Conservation (phyloP, 2,113 vertebrate species). For the Cnemophilus loriae region DNA sequence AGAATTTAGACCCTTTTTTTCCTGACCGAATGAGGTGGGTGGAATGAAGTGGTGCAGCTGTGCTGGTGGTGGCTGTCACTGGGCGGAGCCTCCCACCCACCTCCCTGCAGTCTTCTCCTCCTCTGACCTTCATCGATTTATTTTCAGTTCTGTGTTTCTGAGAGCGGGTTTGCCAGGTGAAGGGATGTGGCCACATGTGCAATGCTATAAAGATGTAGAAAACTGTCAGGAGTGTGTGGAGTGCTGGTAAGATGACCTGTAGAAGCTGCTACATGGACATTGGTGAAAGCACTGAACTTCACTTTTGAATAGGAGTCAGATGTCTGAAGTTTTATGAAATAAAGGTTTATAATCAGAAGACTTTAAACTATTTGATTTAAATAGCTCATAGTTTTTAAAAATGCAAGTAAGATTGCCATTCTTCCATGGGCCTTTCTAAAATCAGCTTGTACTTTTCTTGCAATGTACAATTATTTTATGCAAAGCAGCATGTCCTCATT, state of each 20-base stretch:
- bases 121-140: accelerated
- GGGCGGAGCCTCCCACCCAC: background rate
- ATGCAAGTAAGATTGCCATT: background rate
- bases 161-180: background rate
- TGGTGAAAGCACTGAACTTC: background rate
- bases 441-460: background rate
- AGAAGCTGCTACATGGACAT: accelerated
- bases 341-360: background rate
- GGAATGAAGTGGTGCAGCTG: background rate
- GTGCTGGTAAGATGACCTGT: background rate
- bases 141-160: background rate
- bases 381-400: background rate
- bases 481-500: background rate
- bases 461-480: background rate
- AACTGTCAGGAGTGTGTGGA: background rate
- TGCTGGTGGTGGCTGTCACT: background rate
- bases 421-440: background rate
- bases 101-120: background rate
- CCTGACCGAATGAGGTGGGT: background rate
- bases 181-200: no score
- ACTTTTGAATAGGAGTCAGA: background rate
- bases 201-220: accelerated
- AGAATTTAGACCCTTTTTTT: background rate
- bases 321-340: background rate
- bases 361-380: background rate